phyloP scores from a whole-genome alignment of 1,140 invertebrate genomes.

The Eufriesea mexicana region DNA sequence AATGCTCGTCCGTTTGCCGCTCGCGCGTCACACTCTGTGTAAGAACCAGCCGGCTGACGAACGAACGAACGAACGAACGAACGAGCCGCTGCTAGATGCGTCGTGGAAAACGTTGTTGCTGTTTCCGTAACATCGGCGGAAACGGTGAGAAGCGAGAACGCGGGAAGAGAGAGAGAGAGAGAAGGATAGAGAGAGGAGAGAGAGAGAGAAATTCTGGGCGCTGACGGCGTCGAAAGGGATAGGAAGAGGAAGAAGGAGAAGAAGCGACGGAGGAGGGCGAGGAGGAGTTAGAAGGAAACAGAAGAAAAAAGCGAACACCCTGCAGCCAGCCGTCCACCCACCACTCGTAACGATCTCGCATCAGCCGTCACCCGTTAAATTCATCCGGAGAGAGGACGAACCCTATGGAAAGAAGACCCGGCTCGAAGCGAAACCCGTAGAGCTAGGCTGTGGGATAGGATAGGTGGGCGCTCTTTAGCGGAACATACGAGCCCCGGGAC shows the following conservation, averaged over 20 bases:
- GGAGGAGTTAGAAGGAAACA: slow-evolving; percentile 58
- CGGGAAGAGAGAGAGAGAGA: slow-evolving; percentile 1
- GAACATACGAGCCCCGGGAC: slow-evolving; percentile 16
- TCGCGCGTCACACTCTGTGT: slow-evolving; percentile 5
- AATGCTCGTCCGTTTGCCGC: slow-evolving; percentile 52
- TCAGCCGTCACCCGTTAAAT: slow-evolving; percentile 76
- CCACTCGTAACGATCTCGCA: slow-evolving; percentile 75
- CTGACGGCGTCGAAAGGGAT: slow-evolving; percentile 39
- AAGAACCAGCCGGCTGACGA: slow-evolving; percentile 1
- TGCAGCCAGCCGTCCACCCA: slow-evolving; percentile 59
- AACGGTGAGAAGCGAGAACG: not conserved
- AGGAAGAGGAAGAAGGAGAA: not conserved
- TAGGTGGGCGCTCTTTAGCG: slow-evolving; percentile 56
- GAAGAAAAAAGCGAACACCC: slow-evolving; percentile 63
- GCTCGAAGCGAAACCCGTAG: slow-evolving; percentile 60
- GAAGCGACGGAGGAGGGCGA: slow-evolving; percentile 14
- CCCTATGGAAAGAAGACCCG: slow-evolving; percentile 70
- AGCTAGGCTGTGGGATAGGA: slow-evolving; percentile 52
- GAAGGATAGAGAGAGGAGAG: not conserved
- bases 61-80: not conserved
- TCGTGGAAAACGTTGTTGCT: slow-evolving; percentile 27
- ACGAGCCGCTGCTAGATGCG: slow-evolving; percentile 12
- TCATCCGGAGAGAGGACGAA: slow-evolving; percentile 72
- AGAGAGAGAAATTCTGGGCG: slow-evolving; percentile 11
- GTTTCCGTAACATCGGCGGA: slow-evolving; percentile 35